A percentile compares a stretch with the other conserved stretches of the same genome.
Conservation (phyloP, 2,797 vertebrate genomes). For the Loris lydekkerianus region DNA sequence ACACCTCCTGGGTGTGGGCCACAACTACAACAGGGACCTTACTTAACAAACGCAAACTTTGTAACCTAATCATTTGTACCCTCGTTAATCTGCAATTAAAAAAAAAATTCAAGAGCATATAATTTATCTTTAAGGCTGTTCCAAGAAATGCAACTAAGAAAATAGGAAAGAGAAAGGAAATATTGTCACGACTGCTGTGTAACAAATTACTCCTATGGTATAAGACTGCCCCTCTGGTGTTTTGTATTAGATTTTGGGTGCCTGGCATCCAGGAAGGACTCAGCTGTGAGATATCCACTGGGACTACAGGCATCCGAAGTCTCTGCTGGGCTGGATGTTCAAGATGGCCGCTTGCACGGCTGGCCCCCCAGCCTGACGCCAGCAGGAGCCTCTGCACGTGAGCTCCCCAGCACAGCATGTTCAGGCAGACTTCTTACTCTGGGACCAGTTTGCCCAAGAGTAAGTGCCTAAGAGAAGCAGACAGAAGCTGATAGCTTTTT, state of each 20-base stretch:
- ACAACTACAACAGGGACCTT: too few relatives aligned
- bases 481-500: background rate
- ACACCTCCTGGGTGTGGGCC: too few relatives aligned
- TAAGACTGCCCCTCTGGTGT: background rate
- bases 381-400: background rate
- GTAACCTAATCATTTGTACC: too few relatives aligned
- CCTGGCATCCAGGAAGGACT: background rate
- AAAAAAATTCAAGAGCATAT: background rate
- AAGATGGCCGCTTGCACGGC: too few relatives aligned
- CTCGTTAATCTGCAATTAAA: background rate
- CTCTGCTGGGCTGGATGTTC: background rate
- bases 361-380: too few relatives aligned
- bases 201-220: background rate
- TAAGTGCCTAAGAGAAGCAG: background rate
- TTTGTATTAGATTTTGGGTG: background rate
- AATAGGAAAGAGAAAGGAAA: background rate
- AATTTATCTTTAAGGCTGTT: conserved; percentile 1
- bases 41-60: too few relatives aligned
- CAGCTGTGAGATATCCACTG: background rate
- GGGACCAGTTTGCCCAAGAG: background rate
- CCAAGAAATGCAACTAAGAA: background rate
- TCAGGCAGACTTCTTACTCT: background rate
- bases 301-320: background rate
- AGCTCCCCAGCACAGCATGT: background rate
- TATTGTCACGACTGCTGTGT: background rate